Evolutionary conservation across 2,888 invertebrate genomes (phyloP).

Genomic region (Limnephilus rhombicus): DNA sequence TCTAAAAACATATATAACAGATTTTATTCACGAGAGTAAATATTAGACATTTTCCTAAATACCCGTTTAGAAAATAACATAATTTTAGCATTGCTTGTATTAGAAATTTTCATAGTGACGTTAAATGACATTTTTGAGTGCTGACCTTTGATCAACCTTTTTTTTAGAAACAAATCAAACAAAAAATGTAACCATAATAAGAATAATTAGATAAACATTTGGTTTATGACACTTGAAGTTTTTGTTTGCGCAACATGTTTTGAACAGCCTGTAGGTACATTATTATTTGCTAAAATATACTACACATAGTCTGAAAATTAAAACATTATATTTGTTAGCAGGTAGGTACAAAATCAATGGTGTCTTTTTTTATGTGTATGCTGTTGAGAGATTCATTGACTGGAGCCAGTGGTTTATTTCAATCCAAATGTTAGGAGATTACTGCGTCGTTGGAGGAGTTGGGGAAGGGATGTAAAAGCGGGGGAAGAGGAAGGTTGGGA

Average conservation of each 20-base stretch:
- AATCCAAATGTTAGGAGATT: too few relatives aligned
- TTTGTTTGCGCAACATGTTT: not conserved
- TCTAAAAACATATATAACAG: too few relatives aligned
- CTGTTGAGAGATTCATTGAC: not conserved
- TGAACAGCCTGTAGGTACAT: not conserved
- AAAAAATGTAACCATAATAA: not conserved
- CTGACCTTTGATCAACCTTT: too few relatives aligned
- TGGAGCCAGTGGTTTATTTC: not conserved
- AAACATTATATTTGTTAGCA: not conserved
- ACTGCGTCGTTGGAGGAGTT: not conserved
- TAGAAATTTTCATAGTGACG: too few relatives aligned
- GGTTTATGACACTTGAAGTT: not conserved
- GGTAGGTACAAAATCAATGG: not conserved
- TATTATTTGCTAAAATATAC: not conserved
- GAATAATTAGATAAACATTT: not conserved
- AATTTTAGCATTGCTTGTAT: too few relatives aligned
- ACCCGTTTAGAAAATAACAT: too few relatives aligned
- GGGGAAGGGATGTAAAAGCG: not conserved
- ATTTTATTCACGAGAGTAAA: too few relatives aligned
- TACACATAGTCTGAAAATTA: not conserved
- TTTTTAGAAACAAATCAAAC: not conserved
- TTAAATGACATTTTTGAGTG: too few relatives aligned
- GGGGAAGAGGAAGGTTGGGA: not conserved
- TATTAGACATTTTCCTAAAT: too few relatives aligned
- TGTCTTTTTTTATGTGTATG: not conserved